Base-by-base conservation (phyloP, 2,113 vertebrate genomes). In the Rutilus rutilus region DNA sequence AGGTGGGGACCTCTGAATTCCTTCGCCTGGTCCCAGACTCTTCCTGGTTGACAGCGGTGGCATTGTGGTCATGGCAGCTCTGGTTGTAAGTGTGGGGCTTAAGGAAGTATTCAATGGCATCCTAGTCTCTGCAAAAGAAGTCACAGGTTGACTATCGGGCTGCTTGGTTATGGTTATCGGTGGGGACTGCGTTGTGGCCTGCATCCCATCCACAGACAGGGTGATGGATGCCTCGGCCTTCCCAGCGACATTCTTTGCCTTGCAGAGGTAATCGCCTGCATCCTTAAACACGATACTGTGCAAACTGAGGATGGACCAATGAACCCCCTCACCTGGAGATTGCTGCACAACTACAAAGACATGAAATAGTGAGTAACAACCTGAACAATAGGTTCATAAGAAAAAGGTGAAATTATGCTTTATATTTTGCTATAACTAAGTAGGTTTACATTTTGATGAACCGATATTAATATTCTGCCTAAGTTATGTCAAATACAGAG, bases 231-330 rank as follows among this genome's bases (percentile, higher is more conserved):
- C 96, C 91, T 96, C 95, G 8, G 96, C 94, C 23, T 89, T 92
- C 25, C 98, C 98, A 0, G 97, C 98, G 86, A 96, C 89, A 81
- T 99, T 99, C 91, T 96, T 99, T 59, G 97, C 98, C 87, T 95
- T 97, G 90, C 98, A 99, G 54, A 92, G 96, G 92, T 99, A 99
- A 91, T 97, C 93, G 23, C 97, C 98, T 5, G 97, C 96, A 0
- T 99, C 97, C 88, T 95, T 96, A 90, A 94, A 92, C 5, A 95
- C 90, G 89, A 99, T 95, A 73, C 95, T 96, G 11, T 96, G 94
- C 91, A 99, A 84, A 87, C 98, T 99, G 87, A 99, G 95, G 87
- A 99, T 97, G 90, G 98, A 99, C 98, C 97, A 99, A 75, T 95
- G 93, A 80, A 97, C 92, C 69, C 98, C 98, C 17, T 98, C 96